Base-by-base conservation (phyloP, 2,888 invertebrate genomes). In the Magallana nippona region DNA sequence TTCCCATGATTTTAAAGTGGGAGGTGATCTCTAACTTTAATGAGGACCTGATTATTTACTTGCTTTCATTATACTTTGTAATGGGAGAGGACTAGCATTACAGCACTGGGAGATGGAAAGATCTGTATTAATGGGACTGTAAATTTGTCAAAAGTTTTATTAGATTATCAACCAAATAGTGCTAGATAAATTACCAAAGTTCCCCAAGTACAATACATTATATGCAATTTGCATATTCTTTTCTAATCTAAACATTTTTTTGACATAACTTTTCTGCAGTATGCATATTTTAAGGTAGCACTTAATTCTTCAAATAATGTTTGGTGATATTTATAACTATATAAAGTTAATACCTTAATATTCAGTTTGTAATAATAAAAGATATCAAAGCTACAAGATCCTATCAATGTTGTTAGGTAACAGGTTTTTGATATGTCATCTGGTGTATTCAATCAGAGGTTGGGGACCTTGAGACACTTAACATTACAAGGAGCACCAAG, bases 81-180 rank as follows among this genome's bases (percentile, higher is more conserved):
- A 71, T 71, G 71, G 71, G n/a, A 63, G 27, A 60, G n/a, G 60
- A 44, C 44, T 19, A n/a, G 17, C 60, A 60, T 60, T 13, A n/a
- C 60, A 19, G 19, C 22, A 27, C 22, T 22, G 63, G 27, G 11
- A 22, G 63, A 71, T 71, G 22, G 71, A 32, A 71, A 71, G 71
- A 27, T 13, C 71, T 71, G 19, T 32, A 71, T 71, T 71, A 22
- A 71, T 71, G 27, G 71, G 63, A 32, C 27, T 13, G 71, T 71
- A 71, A 71, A 71, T 71, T 71, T 71, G 71, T 71, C 32, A 71
- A 13, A 71, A 71, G 27, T 71, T 71, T 71, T 71, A 71, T 71
- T 60, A 71, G 71, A 5, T 71, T 32, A 27, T 27, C 32, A 22
- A 60, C n/a, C 10, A 19, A 60, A 60, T n/a, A 60, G 60, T n/a